Conservation (phyloP, 2,113 vertebrate species). For the Guaruba guarouba region DNA sequence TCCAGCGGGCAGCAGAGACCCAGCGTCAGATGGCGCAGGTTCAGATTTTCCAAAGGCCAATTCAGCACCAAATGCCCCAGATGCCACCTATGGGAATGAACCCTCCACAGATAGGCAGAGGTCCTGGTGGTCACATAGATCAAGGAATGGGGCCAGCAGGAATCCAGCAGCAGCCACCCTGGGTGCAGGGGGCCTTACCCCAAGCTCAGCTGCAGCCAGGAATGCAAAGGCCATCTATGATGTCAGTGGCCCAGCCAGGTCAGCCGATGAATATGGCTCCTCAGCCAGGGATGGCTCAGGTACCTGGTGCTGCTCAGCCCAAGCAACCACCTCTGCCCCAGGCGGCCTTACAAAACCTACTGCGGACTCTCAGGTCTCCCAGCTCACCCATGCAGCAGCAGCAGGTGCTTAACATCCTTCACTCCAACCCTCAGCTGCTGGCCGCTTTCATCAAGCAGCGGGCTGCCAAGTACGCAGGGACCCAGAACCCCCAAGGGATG, state of each 20-base stretch:
- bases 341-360: constrained; percentile 83
- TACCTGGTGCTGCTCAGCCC: constrained; percentile 77
- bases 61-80: constrained; percentile 87
- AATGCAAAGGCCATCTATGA: constrained; percentile 88
- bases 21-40: constrained; percentile 94
- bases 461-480: constrained; percentile 87
- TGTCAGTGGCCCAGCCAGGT: constrained; percentile 87
- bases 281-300: constrained; percentile 79
- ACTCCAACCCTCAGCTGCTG: constrained; percentile 95
- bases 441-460: constrained; percentile 97
- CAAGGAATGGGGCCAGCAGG: constrained; percentile 79
- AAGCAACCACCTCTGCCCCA: constrained; percentile 81
- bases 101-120: constrained; percentile 80
- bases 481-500: constrained; percentile 76
- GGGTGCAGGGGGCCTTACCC: constrained; percentile 83
- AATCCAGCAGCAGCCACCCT: constrained; percentile 77
- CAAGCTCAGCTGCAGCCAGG: constrained; percentile 82
- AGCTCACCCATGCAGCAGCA: constrained; percentile 91
- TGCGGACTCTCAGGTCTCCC: constrained; percentile 84
- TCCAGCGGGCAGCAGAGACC: constrained; percentile 92
- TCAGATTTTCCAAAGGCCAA: constrained; percentile 87
- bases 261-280: constrained; percentile 83
- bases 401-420: constrained; percentile 93
- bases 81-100: constrained; percentile 86
- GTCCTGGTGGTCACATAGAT: constrained; percentile 76